A percentile compares a stretch with the other conserved stretches of the same genome.
Evolutionary conservation across 1,140 invertebrate genomes (phyloP).

Genomic region (Caenorhabditis briggsae): DNA sequence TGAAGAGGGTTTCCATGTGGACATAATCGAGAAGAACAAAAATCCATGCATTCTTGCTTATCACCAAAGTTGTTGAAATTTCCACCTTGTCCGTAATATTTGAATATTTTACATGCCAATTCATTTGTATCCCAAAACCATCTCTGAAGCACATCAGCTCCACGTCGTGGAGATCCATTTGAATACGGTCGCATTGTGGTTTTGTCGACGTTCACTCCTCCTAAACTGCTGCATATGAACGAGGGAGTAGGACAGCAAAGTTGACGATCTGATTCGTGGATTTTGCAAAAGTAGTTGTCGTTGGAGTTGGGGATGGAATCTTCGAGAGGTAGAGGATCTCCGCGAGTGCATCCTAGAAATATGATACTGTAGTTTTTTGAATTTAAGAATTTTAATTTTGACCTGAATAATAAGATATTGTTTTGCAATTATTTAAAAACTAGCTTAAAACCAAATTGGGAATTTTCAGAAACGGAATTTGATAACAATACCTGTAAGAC

Average conservation of each 20-base stretch:
- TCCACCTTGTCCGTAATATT: slow-evolving; percentile 70
- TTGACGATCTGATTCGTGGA: slow-evolving; percentile 62
- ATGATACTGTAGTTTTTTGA: background rate
- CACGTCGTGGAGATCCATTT: slow-evolving; percentile 58
- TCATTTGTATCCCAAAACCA: slow-evolving; percentile 67
- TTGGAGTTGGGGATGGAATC: slow-evolving; percentile 23
- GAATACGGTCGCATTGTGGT: slow-evolving; percentile 24
- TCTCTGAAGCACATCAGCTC: slow-evolving; percentile 59
- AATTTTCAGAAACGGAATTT: too few species aligned
- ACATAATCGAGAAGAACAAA: slow-evolving; percentile 66
- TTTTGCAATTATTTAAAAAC: too few species aligned
- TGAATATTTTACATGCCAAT: slow-evolving; percentile 66
- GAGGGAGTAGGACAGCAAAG: slow-evolving; percentile 67
- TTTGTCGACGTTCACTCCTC: slow-evolving; percentile 63
- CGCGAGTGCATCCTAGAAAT: slow-evolving; percentile 69
- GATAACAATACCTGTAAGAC: too few species aligned
- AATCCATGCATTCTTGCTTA: slow-evolving; percentile 68
- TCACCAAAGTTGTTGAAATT: slow-evolving; percentile 72
- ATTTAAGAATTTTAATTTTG: too few species aligned
- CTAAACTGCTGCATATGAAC: slow-evolving; percentile 68
- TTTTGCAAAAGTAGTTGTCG: slow-evolving; percentile 66
- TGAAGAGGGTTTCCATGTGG: slow-evolving; percentile 67
- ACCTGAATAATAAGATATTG: too few species aligned
- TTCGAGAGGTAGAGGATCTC: slow-evolving; percentile 66
- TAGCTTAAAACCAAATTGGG: too few species aligned